Conservation (phyloP, 2,797 vertebrate genomes). For the Eulemur rubriventer region DNA sequence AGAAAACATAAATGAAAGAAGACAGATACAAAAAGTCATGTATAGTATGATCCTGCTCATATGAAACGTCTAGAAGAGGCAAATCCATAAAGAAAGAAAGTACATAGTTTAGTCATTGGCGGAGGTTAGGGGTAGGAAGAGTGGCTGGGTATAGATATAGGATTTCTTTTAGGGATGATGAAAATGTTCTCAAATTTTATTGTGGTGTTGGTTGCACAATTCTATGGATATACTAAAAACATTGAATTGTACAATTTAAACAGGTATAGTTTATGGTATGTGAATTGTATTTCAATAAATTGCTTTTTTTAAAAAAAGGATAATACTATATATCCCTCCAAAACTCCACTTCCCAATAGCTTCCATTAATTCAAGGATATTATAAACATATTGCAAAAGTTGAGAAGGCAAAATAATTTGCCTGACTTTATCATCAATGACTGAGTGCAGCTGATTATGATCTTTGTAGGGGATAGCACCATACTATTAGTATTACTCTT, state of each 20-base stretch:
- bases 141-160: neutral
- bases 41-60: neutral
- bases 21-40: neutral
- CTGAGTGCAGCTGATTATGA: no score
- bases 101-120: neutral
- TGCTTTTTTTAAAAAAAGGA: neutral
- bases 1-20: neutral
- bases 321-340: neutral
- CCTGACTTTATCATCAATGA: neutral
- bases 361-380: neutral
- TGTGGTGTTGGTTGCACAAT: neutral
- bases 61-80: neutral
- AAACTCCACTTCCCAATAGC: neutral
- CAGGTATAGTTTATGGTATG: neutral
- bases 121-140: neutral
- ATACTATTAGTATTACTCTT: neutral
- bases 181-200: neutral
- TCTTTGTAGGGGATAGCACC: neutral
- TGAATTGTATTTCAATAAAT: neutral
- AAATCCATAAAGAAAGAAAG: neutral
- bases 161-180: neutral
- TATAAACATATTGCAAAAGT: neutral
- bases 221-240: neutral
- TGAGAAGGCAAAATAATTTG: neutral
- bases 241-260: neutral